A percentile compares a stretch with the other conserved stretches of the same genome.
Conservation (phyloP, 2,888 invertebrate genomes). For the Hylaea fasciaria region DNA sequence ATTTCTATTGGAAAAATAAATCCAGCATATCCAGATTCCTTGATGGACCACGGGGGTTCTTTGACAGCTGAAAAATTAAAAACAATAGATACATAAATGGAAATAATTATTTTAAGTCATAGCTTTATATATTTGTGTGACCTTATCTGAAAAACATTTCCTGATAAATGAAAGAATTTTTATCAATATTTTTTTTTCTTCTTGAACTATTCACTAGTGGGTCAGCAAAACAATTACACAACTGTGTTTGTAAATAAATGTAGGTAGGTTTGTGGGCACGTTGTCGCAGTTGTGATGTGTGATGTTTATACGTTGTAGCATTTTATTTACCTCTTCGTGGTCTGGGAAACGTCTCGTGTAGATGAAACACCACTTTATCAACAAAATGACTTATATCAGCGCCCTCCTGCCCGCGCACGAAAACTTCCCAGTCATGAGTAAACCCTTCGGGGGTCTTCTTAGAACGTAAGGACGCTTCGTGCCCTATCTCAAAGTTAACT, state of each 20-base stretch:
- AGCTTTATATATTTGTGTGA: no score
- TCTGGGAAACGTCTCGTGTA: constrained; percentile 96
- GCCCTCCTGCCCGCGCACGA: constrained; percentile 94
- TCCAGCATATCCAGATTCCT: constrained; percentile 98
- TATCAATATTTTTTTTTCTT: not conserved
- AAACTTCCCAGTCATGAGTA: constrained; percentile 99
- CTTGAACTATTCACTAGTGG: constrained; percentile 11
- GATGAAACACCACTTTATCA: constrained; percentile 95
- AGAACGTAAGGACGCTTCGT: constrained; percentile 92
- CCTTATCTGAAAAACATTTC: no score
- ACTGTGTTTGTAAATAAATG: constrained; percentile 33
- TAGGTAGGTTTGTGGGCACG: not conserved
- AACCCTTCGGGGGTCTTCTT: constrained; percentile 95
- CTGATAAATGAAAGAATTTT: no score
- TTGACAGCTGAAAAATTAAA: constrained; percentile 89
- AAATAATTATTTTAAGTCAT: not conserved
- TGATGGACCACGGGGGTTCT: constrained; percentile 95
- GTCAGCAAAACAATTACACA: constrained; percentile 32
- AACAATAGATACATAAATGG: not conserved
- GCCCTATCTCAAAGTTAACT: constrained; percentile 96
- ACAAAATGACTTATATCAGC: constrained; percentile 95
- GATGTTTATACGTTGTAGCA: constrained; percentile 7
- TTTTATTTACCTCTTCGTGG: constrained; percentile 91
- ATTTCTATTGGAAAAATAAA: constrained; percentile 96
- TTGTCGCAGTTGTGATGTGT: constrained; percentile 2